Conservation (phyloP, 2,113 vertebrate genomes). For the Siphamia tubifer region DNA sequence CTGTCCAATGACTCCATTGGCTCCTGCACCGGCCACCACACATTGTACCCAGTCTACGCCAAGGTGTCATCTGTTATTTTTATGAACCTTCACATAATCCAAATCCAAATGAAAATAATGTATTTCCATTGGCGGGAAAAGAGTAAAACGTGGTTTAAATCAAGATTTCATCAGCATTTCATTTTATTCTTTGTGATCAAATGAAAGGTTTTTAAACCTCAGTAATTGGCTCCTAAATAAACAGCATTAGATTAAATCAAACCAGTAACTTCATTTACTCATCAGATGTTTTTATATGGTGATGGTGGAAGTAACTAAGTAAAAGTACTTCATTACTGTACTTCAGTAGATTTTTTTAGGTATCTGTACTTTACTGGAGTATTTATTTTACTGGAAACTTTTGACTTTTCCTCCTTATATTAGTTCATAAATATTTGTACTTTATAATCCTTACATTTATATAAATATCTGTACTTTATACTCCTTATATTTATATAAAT, state of each 20-base stretch:
- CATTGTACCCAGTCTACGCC: conserved; percentile 16
- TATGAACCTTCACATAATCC: conserved; percentile 37
- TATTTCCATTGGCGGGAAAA: conserved; percentile 22
- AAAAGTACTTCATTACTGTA: no score
- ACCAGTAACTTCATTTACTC: neutral
- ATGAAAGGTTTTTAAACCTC: conserved; percentile 3
- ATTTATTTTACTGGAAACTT: no score
- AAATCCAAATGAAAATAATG: conserved; percentile 29
- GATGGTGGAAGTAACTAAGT: no score
- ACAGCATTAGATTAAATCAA: neutral
- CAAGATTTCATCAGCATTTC: neutral
- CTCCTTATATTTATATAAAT: no score
- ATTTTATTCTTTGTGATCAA: conserved; percentile 9
- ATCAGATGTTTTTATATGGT: conserved; percentile 1
- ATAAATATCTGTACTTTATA: no score
- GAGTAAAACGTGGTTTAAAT: conserved; percentile 14
- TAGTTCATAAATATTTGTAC: no score
- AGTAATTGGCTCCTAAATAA: conserved; percentile 10
- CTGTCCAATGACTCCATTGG: conserved; percentile 11
- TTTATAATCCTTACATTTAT: no score
- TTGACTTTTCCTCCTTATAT: no score
- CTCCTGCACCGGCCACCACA: conserved; percentile 49
- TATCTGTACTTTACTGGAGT: no score
- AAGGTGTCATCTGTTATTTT: conserved; percentile 61
- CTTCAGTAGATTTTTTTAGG: no score